phyloP scores from a whole-genome alignment of 2,888 invertebrate genomes.

The Rambutsinella grinnellia region DNA sequence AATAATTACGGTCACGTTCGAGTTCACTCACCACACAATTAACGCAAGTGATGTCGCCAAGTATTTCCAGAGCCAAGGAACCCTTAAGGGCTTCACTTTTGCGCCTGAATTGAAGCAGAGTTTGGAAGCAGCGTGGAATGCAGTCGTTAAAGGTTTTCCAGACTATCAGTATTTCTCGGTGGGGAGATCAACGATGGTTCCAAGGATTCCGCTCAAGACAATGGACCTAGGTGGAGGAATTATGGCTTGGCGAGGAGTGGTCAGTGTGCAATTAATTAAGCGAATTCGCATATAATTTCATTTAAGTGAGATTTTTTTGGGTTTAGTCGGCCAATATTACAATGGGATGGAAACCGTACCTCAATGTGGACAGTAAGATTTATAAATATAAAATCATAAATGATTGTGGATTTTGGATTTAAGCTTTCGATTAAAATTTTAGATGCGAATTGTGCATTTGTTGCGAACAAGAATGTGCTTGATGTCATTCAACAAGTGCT shows the following conservation, averaged over 20 bases:
- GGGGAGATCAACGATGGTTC: slow-evolving; percentile 32
- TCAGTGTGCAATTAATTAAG: too few relatives aligned
- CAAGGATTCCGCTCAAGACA: background rate
- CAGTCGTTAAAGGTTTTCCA: slow-evolving; percentile 21
- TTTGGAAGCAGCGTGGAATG: slow-evolving; percentile 21
- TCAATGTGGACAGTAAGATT: slow-evolving; percentile 40
- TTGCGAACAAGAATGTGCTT: slow-evolving; percentile 4
- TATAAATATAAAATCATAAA: background rate
- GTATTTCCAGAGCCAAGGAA: background rate
- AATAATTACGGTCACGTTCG: background rate
- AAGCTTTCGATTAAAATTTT: background rate
- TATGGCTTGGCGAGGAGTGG: slow-evolving; percentile 24
- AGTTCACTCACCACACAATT: slow-evolving; percentile 2
- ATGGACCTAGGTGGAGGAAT: slow-evolving; percentile 24
- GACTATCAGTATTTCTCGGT: slow-evolving; percentile 24
- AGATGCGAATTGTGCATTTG: slow-evolving; percentile 30
- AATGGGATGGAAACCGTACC: slow-evolving; percentile 54
- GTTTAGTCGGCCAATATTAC: slow-evolving; percentile 30
- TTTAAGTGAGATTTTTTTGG: background rate
- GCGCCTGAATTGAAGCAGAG: slow-evolving; percentile 6
- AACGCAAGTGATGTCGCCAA: background rate
- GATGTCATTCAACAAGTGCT: background rate
- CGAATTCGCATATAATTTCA: background rate
- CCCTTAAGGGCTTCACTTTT: background rate
- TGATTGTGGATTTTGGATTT: background rate